Conservation (phyloP, 2,888 invertebrate species). For the Andrena chrysosceles region DNA sequence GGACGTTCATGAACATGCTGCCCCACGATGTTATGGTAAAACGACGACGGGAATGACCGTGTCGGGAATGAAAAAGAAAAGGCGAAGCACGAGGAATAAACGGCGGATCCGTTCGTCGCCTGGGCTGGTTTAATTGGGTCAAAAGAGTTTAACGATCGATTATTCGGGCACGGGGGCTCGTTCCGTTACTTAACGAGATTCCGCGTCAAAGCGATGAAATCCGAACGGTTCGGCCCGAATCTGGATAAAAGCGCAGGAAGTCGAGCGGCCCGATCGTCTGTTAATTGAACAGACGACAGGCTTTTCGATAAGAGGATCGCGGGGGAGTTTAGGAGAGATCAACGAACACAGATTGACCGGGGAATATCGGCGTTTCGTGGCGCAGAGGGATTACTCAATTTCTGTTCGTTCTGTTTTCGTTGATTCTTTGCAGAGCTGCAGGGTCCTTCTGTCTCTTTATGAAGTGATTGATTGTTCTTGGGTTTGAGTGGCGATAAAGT, state of each 20-base stretch:
- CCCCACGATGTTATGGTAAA: constrained; percentile 92
- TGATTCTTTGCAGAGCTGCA: no score
- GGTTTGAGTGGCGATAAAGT: no score
- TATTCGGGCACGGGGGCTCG: constrained; percentile 1
- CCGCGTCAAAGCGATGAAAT: constrained; percentile 5
- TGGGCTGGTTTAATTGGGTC: constrained; percentile 33
- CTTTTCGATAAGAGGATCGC: neutral
- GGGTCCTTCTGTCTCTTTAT: no score
- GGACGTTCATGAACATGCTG: constrained; percentile 91
- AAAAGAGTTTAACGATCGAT: constrained; percentile 39
- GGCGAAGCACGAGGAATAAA: neutral
- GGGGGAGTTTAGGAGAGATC: neutral
- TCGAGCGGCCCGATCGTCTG: neutral
- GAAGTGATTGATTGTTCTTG: no score
- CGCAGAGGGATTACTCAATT: neutral
- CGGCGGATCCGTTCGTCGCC: neutral
- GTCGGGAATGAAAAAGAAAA: neutral
- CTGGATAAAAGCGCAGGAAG: neutral
- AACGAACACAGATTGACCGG: neutral
- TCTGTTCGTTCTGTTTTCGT: no score
- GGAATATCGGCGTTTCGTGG: neutral
- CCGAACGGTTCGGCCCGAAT: constrained; percentile 21
- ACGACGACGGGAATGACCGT: constrained; percentile 34
- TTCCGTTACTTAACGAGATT: constrained; percentile 32
- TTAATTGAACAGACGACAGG: constrained; percentile 16